These are phyloP conservation scores for Ceyx margarethae DNA, from an alignment of 2,113 vertebrate species.

Conservation along the genomic window DNA sequence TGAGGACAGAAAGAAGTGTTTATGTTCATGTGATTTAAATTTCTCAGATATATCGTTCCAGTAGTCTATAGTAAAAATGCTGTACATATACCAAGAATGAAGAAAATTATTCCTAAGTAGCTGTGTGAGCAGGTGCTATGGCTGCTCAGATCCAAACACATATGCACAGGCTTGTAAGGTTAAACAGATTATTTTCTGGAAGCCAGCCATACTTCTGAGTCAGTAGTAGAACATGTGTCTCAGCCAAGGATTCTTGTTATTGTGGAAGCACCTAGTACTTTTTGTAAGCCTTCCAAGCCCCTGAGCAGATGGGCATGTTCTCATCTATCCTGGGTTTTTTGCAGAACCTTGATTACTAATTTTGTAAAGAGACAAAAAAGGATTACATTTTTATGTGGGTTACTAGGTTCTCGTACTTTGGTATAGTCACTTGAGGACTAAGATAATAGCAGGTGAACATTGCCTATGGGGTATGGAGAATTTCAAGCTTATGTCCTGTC, in stretches of 20 bases:
- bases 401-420: not conserved
- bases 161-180: not conserved
- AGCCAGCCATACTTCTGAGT: not conserved
- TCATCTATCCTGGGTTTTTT: not conserved
- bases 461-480: not conserved
- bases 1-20: not conserved
- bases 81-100: not conserved
- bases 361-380: not conserved
- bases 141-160: not conserved
- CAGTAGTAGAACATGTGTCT: not conserved
- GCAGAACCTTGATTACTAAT: not conserved
- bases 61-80: not conserved
- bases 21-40: not conserved
- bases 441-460: not conserved
- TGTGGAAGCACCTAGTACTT: not conserved
- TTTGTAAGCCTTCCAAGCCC: not conserved
- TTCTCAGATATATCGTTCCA: not conserved
- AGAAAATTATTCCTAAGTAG: not conserved
- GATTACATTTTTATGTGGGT: not conserved
- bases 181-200: not conserved
- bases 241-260: not conserved
- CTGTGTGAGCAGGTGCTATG: not conserved
- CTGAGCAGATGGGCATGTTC: not conserved
- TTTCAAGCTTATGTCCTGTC: not conserved
- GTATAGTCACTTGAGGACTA: not conserved